Evolutionary conservation across 2,113 vertebrate genomes (phyloP).

Genomic region (Psittacus erithacus): DNA sequence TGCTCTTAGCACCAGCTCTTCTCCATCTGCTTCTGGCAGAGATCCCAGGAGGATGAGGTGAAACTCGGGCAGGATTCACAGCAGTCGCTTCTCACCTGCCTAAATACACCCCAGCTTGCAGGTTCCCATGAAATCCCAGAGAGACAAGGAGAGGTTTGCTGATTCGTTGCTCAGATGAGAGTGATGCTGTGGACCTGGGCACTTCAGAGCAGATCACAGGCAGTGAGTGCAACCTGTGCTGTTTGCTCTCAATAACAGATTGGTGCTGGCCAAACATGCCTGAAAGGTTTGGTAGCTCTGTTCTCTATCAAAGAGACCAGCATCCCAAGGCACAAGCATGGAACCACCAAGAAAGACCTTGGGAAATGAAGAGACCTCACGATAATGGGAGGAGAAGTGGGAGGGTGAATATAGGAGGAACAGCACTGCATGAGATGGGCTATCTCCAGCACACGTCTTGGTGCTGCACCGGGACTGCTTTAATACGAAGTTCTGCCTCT

Average conservation of each 20-base stretch:
- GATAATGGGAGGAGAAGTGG: neutral
- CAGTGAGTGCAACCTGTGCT: neutral
- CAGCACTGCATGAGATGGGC: neutral
- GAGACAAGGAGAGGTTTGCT: neutral
- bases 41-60: neutral
- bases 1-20: neutral
- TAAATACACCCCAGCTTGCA: neutral
- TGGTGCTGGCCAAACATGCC: neutral
- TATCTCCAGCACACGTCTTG: fast-evolving
- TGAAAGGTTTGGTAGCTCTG: neutral
- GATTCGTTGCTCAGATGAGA: neutral
- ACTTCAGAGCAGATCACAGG: neutral
- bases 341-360: neutral
- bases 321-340: neutral
- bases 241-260: neutral
- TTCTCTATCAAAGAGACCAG: neutral
- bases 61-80: neutral
- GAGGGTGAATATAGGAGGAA: neutral
- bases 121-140: neutral
- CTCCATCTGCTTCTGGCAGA: neutral
- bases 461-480: neutral
- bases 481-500: neutral
- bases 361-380: neutral
- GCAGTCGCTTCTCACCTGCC: neutral
- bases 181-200: neutral